These are phyloP conservation scores for Samia ricini DNA, from an alignment of 1,140 invertebrate species.

Conservation along the genomic window DNA sequence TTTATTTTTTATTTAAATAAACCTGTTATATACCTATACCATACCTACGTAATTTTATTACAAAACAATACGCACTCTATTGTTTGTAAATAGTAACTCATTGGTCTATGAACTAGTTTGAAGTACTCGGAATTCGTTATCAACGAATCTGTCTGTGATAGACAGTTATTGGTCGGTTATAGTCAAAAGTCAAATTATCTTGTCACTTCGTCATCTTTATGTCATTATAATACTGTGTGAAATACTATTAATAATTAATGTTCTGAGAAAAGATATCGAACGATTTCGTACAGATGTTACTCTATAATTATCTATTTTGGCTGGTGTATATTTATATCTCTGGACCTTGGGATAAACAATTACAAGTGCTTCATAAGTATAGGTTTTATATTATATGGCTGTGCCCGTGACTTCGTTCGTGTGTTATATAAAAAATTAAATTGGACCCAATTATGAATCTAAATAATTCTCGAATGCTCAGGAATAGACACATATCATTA, in stretches of 20 bases:
- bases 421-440: too few species aligned
- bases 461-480: too few species aligned
- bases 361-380: background rate
- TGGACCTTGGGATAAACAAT: background rate
- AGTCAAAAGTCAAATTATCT: conserved; percentile 6
- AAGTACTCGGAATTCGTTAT: background rate
- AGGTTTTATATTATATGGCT: too few species aligned
- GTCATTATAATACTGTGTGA: conserved; percentile 5
- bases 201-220: conserved; percentile 10
- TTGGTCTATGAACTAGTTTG: background rate
- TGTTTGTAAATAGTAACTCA: background rate
- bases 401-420: too few species aligned
- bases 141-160: background rate
- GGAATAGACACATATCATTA: too few species aligned
- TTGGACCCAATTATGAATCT: too few species aligned
- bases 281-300: background rate
- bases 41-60: too few species aligned
- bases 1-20: too few species aligned
- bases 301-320: background rate
- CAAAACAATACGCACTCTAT: background rate
- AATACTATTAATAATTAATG: background rate
- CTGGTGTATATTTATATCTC: background rate
- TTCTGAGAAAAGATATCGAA: background rate
- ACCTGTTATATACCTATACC: too few species aligned
- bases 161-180: background rate